A percentile compares a stretch with the other conserved stretches of the same genome.
phyloP scores from a whole-genome alignment of 2,113 vertebrate genomes.

The Dromiciops gliroides region DNA sequence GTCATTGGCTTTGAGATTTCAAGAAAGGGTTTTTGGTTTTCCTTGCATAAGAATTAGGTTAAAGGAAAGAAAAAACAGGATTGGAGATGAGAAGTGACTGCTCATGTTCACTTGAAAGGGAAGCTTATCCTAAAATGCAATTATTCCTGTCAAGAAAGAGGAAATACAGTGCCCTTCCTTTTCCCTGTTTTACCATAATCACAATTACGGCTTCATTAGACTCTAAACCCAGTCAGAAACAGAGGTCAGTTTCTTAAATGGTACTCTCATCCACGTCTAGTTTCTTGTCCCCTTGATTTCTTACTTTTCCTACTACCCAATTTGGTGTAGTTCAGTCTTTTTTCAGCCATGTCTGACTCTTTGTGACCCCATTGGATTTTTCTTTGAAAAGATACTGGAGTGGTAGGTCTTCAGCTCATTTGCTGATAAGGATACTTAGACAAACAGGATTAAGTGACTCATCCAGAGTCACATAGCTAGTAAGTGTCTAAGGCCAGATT shows the following conservation, averaged over 20 bases:
- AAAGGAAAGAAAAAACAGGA: neutral
- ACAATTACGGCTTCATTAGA: neutral
- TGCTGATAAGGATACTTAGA: neutral
- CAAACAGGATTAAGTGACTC: neutral
- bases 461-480: neutral
- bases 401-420: neutral
- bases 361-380: neutral
- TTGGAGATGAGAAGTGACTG: neutral
- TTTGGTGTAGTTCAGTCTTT: neutral
- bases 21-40: neutral
- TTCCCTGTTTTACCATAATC: neutral
- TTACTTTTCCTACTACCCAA: neutral
- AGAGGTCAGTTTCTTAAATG: neutral
- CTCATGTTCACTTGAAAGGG: neutral
- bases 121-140: neutral
- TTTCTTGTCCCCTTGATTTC: neutral
- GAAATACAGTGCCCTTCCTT: neutral
- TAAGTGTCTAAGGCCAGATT: slow-evolving; percentile 13
- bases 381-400: neutral
- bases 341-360: neutral
- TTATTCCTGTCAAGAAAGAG: neutral
- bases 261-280: neutral
- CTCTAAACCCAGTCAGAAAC: neutral
- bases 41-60: neutral
- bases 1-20: neutral